Conservation (phyloP, 2,797 vertebrate species). For the Acipenser oxyrinchus region DNA sequence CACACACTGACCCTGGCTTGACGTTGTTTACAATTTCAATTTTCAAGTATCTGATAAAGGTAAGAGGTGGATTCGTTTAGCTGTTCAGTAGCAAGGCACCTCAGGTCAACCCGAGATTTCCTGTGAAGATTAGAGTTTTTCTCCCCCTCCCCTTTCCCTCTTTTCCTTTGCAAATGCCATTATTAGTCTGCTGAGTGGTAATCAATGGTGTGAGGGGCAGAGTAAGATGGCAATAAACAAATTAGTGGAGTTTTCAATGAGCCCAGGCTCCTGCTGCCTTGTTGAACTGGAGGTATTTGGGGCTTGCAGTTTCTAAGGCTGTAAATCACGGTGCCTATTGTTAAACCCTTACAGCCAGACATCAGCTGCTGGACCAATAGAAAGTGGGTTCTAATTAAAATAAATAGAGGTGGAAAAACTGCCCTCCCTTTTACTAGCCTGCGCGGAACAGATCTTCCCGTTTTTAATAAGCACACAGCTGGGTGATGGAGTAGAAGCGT, state of each 20-base stretch:
- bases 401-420: no score
- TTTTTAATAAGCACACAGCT: no score
- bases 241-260: constrained; percentile 49
- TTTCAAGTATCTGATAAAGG: constrained; percentile 33
- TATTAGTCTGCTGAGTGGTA: constrained; percentile 36
- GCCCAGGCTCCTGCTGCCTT: constrained; percentile 36
- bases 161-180: constrained; percentile 42
- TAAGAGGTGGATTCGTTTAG: constrained; percentile 17
- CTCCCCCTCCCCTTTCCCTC: neutral
- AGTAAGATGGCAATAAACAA: constrained; percentile 52
- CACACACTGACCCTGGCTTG: constrained; percentile 18
- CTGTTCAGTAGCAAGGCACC: constrained; percentile 6
- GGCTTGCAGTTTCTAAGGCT: constrained; percentile 35
- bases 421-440: no score
- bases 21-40: constrained; percentile 35
- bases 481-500: no score
- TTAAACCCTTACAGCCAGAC: constrained; percentile 1
- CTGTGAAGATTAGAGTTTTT: constrained; percentile 46
- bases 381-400: no score
- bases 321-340: constrained; percentile 40
- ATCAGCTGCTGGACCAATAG: neutral
- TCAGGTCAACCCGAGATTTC: constrained; percentile 10
- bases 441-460: no score
- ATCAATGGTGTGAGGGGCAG: constrained; percentile 48
- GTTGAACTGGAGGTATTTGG: constrained; percentile 47